Conservation (phyloP, 2,113 vertebrate species). For the Campylomormyrus numenius region DNA sequence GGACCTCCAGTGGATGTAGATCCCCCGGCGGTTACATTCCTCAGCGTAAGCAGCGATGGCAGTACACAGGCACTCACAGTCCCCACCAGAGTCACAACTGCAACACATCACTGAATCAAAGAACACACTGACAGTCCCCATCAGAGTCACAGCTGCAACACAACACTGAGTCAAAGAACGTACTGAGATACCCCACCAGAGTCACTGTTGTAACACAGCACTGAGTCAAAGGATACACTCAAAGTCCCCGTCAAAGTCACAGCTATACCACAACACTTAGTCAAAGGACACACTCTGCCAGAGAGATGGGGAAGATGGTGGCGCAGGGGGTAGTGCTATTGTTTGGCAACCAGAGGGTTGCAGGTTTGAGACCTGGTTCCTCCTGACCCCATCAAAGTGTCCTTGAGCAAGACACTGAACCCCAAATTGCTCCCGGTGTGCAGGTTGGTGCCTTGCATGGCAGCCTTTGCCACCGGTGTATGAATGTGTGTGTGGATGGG, state of each 20-base stretch:
- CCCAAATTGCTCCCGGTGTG: no score
- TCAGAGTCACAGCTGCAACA: no score
- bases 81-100: background rate
- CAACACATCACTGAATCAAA: background rate
- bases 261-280: background rate
- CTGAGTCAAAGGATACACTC: background rate
- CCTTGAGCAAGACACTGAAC: no score
- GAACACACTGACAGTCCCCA: background rate
- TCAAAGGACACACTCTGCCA: background rate
- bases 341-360: no score
- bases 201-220: background rate
- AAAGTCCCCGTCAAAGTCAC: background rate
- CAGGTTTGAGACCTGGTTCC: no score
- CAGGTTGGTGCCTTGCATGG: no score
- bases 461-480: no score
- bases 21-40: conserved; percentile 66
- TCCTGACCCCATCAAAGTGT: no score
- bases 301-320: background rate
- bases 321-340: no score
- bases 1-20: conserved; percentile 74
- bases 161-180: no score
- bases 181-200: background rate
- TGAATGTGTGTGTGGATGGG: no score
- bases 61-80: conserved; percentile 82
- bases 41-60: conserved; percentile 77